A percentile compares a stretch with the other conserved stretches of the same genome.
Conservation (phyloP, 2,113 vertebrate species). For the Psittacula cyanocephala region DNA sequence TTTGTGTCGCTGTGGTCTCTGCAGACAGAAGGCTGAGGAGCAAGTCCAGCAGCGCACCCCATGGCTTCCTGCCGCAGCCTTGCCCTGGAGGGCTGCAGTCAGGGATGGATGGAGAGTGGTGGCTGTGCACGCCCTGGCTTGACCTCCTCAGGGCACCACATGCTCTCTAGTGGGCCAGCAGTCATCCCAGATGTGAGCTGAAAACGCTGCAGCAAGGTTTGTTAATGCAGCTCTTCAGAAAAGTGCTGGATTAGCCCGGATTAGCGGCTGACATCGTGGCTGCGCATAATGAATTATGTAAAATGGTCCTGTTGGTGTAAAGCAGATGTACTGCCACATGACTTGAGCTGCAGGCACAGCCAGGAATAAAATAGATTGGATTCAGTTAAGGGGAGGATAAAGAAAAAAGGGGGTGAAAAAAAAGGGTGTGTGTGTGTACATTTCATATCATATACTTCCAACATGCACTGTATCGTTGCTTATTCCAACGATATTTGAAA, state of each 20-base stretch:
- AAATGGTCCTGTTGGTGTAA: neutral
- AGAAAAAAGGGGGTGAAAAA: neutral
- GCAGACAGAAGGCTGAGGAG: neutral
- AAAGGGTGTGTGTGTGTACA: neutral
- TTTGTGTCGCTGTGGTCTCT: neutral
- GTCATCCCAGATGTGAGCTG: neutral
- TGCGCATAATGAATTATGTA: constrained; percentile 46
- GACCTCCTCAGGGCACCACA: neutral
- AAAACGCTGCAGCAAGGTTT: neutral
- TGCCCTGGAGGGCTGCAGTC: neutral
- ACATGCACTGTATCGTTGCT: neutral
- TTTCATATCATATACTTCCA: neutral
- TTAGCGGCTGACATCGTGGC: neutral
- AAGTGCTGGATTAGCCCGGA: constrained; percentile 32
- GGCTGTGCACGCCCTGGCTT: neutral
- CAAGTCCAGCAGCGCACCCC: neutral
- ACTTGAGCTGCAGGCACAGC: constrained; percentile 30
- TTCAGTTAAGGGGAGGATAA: neutral
- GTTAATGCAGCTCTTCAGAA: neutral
- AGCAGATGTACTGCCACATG: constrained; percentile 33
- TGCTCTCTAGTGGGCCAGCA: rapidly evolving
- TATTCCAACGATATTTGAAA: neutral
- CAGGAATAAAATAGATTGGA: neutral
- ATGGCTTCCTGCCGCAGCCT: neutral
- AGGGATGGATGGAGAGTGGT: neutral